Evolutionary conservation across 2,113 vertebrate genomes (phyloP).

Genomic region (Tor tambroides): DNA sequence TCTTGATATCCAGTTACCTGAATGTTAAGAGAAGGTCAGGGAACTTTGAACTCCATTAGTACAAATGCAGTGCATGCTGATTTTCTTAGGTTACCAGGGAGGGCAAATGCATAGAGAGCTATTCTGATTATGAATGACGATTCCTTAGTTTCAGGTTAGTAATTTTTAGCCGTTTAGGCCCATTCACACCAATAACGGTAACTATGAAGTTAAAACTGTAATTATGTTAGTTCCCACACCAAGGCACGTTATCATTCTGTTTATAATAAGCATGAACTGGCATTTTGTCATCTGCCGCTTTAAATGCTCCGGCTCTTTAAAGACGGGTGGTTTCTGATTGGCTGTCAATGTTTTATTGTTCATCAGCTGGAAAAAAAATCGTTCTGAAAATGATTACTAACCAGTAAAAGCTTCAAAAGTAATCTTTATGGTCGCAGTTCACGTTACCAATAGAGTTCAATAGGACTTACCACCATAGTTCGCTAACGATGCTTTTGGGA

Average conservation of each 20-base stretch:
- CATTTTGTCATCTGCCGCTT: background rate
- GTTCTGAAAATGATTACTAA: too few relatives aligned
- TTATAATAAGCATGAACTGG: too few relatives aligned
- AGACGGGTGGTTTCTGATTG: background rate
- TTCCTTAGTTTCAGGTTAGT: background rate
- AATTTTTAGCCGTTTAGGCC: background rate
- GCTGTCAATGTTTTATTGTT: background rate
- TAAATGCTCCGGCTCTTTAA: background rate
- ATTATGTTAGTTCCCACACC: background rate
- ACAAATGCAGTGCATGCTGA: conserved; percentile 43
- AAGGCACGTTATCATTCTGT: background rate
- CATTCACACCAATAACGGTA: too few relatives aligned
- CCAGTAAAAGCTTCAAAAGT: too few relatives aligned
- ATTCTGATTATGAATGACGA: background rate
- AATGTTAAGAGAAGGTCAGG: conserved; percentile 47
- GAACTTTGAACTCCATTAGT: conserved; percentile 53
- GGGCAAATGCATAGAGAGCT: background rate
- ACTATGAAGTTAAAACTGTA: too few relatives aligned
- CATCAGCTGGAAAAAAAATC: background rate
- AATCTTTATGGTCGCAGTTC: too few relatives aligned
- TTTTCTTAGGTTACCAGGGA: background rate
- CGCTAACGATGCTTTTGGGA: too few relatives aligned
- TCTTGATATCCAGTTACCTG: conserved; percentile 56
- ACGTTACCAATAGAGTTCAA: too few relatives aligned
- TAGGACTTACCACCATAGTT: too few relatives aligned